A percentile compares a stretch with the other conserved stretches of the same genome.
Conservation (phyloP, 2,113 vertebrate genomes). For the Todiramphus chloris region DNA sequence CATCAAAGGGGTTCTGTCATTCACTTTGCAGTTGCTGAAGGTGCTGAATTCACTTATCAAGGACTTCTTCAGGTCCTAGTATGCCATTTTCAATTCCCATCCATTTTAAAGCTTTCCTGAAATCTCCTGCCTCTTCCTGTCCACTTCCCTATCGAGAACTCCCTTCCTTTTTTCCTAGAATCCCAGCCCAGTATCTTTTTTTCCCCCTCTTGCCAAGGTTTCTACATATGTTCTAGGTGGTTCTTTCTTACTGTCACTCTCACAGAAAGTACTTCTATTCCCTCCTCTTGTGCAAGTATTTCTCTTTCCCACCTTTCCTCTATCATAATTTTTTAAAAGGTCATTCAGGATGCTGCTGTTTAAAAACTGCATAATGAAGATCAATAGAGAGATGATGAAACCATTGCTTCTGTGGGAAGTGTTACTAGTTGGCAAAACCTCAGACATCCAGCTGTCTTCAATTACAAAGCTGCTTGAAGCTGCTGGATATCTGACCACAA, state of each 20-base stretch:
- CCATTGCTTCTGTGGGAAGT: neutral
- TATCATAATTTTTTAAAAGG: neutral
- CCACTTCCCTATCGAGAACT: neutral
- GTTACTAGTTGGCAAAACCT: neutral
- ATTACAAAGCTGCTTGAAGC: neutral
- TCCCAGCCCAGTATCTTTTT: neutral
- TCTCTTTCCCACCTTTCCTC: neutral
- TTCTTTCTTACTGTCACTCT: neutral
- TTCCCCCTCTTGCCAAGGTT: neutral
- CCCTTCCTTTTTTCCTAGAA: neutral
- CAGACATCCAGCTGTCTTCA: neutral
- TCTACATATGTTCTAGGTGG: neutral
- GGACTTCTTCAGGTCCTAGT: neutral
- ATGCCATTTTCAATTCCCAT: neutral
- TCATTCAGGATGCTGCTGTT: neutral
- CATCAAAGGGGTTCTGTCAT: neutral
- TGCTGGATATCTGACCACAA: neutral
- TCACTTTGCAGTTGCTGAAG: neutral
- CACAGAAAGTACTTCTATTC: neutral
- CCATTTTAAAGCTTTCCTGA: neutral
- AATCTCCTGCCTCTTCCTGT: neutral
- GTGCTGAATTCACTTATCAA: neutral
- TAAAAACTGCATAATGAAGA: neutral
- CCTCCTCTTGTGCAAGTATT: neutral
- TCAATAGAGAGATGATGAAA: neutral